A percentile compares a stretch with the other conserved stretches of the same genome.
These are phyloP conservation scores for Phoeniculus purpureus DNA, from an alignment of 2,797 vertebrate genomes.

Conservation along the genomic window DNA sequence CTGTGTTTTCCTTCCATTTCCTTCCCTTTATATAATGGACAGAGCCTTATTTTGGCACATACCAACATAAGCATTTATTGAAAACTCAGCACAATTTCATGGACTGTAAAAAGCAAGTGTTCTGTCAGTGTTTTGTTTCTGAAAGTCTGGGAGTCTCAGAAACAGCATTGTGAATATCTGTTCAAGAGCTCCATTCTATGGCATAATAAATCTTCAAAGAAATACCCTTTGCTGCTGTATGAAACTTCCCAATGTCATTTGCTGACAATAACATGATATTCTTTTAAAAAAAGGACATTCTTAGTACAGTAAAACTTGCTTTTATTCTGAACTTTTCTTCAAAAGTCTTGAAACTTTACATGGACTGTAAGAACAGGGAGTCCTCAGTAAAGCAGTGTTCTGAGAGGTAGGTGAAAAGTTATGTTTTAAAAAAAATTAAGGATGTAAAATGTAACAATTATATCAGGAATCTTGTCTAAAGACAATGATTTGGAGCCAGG, in stretches of 20 bases:
- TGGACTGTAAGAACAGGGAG: background rate
- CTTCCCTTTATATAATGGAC: background rate
- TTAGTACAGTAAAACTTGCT: background rate
- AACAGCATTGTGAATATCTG: background rate
- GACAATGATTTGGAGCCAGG: background rate
- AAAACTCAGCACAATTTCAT: background rate
- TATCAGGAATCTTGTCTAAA: background rate
- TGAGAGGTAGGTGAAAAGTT: background rate
- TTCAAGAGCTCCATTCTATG: background rate
- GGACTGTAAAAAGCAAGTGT: background rate
- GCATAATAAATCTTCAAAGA: background rate
- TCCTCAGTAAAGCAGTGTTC: background rate
- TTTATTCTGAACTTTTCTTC: too few species aligned
- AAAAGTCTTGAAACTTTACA: background rate
- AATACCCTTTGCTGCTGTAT: background rate
- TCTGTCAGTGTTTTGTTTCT: background rate
- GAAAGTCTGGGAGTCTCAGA: background rate
- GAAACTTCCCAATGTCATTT: background rate
- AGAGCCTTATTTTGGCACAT: background rate
- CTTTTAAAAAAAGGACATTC: background rate
- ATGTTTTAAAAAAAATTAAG: background rate
- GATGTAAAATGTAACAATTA: background rate
- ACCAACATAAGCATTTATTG: background rate
- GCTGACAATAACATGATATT: background rate
- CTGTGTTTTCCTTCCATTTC: background rate